A percentile compares a stretch with the other conserved stretches of the same genome.
Conservation (phyloP, 2,888 invertebrate genomes). For the Nudaria mundana region DNA sequence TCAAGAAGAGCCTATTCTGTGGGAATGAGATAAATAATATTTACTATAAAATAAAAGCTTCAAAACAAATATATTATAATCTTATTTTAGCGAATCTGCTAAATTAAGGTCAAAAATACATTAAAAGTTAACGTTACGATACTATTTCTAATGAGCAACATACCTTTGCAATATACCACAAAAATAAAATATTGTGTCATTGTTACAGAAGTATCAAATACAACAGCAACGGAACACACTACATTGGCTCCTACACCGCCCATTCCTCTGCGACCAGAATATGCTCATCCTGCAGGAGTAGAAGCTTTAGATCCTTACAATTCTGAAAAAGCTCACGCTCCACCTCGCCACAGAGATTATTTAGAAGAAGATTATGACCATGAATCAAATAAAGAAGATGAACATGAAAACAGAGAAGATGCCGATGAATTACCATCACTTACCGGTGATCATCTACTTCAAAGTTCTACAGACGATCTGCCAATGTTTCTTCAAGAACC, state of each 20-base stretch:
- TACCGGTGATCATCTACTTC: conserved; percentile 69
- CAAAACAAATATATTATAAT: too few species aligned
- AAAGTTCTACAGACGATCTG: conserved; percentile 84
- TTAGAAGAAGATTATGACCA: conserved; percentile 76
- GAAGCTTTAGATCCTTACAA: conserved; percentile 75
- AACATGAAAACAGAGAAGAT: conserved; percentile 72
- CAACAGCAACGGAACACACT: conserved; percentile 57
- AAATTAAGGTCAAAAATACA: too few species aligned
- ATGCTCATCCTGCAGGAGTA: conserved; percentile 73
- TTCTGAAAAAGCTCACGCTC: conserved; percentile 66
- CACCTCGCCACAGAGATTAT: conserved; percentile 64
- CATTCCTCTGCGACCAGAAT: conserved; percentile 69
- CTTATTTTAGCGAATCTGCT: too few species aligned
- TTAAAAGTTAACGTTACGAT: too few species aligned
- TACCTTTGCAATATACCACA: too few species aligned
- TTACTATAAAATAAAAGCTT: too few species aligned
- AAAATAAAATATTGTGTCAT: too few species aligned
- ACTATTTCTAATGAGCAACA: too few species aligned
- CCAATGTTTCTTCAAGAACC: conserved; percentile 95
- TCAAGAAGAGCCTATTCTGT: too few species aligned
- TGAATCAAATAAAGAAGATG: conserved; percentile 70
- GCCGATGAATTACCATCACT: conserved; percentile 74
- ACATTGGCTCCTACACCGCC: conserved; percentile 59
- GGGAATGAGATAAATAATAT: too few species aligned
- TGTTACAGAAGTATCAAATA: conserved; percentile 67